Conservation (phyloP, 2,888 invertebrate species). For the Drosophila paucipuncta region DNA sequence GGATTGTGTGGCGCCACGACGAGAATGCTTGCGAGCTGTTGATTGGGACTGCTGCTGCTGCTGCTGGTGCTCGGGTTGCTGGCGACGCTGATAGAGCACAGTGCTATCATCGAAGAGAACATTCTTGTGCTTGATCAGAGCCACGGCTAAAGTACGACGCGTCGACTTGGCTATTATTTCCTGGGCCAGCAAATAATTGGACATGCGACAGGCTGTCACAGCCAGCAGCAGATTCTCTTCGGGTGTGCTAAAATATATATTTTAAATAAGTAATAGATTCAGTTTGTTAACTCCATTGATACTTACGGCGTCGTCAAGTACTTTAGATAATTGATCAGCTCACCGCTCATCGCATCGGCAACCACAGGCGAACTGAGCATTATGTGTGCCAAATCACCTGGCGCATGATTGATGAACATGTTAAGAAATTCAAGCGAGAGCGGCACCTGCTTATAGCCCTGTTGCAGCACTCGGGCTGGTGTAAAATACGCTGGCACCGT, state of each 20-base stretch:
- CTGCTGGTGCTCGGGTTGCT: constrained; percentile 44
- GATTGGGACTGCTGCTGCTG: constrained; percentile 20
- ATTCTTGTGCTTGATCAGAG: constrained; percentile 82
- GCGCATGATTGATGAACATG: constrained; percentile 83
- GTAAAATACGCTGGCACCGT: constrained; percentile 79
- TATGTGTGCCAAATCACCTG: constrained; percentile 81
- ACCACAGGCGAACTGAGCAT: constrained; percentile 83
- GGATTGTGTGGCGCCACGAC: constrained; percentile 30
- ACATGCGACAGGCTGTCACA: constrained; percentile 83
- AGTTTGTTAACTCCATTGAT: neutral
- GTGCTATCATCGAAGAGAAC: constrained; percentile 84
- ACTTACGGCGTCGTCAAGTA: constrained; percentile 79
- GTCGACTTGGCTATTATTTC: constrained; percentile 75
- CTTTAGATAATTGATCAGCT: constrained; percentile 82
- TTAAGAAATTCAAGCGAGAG: constrained; percentile 83
- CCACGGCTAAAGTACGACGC: constrained; percentile 77
- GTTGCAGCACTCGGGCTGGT: constrained; percentile 64
- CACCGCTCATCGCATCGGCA: constrained; percentile 82
- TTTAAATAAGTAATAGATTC: neutral
- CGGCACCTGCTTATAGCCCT: constrained; percentile 74
- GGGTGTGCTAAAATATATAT: constrained; percentile 50
- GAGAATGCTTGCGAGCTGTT: constrained; percentile 23
- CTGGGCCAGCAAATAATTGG: constrained; percentile 82
- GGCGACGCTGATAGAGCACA: constrained; percentile 69
- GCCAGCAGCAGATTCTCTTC: constrained; percentile 82